Percentiles rank a stretch among this genome's conserved stretches.
Evolutionary conservation across 2,113 vertebrate species (phyloP).

Genomic region (Macrotis lagotis): DNA sequence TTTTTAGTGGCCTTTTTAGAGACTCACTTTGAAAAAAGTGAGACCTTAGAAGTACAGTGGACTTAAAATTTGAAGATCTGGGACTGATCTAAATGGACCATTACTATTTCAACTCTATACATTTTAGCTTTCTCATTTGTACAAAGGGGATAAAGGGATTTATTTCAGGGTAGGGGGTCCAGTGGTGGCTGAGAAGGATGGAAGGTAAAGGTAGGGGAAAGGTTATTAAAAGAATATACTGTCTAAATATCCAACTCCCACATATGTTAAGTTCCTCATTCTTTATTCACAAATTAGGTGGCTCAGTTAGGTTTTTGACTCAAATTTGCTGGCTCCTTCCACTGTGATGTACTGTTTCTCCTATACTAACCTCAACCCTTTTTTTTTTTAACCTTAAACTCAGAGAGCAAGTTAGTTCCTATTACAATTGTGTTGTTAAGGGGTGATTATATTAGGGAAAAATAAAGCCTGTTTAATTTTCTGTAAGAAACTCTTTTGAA

Average conservation of each 20-base stretch:
- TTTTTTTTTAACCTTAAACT: neutral
- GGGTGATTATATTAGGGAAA: neutral
- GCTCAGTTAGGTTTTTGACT: neutral
- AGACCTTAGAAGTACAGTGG: neutral
- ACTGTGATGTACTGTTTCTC: neutral
- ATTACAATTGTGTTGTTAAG: neutral
- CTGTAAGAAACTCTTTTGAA: neutral
- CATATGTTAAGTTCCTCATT: neutral
- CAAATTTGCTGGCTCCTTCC: neutral
- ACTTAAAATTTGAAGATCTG: neutral
- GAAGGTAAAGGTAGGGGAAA: neutral
- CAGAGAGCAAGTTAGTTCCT: neutral
- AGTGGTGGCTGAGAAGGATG: neutral
- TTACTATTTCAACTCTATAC: neutral
- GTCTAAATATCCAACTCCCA: neutral
- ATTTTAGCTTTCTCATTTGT: neutral
- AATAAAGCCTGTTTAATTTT: neutral
- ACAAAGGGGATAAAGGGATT: neutral
- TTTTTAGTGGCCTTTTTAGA: neutral
- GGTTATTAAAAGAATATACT: neutral
- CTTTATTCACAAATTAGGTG: neutral
- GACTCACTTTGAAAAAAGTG: neutral
- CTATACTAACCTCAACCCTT: neutral
- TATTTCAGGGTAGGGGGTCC: neutral
- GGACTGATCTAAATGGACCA: neutral